These are phyloP conservation scores for Bembecia ichneumoniformis DNA, from an alignment of 2,888 invertebrate species.

Conservation along the genomic window DNA sequence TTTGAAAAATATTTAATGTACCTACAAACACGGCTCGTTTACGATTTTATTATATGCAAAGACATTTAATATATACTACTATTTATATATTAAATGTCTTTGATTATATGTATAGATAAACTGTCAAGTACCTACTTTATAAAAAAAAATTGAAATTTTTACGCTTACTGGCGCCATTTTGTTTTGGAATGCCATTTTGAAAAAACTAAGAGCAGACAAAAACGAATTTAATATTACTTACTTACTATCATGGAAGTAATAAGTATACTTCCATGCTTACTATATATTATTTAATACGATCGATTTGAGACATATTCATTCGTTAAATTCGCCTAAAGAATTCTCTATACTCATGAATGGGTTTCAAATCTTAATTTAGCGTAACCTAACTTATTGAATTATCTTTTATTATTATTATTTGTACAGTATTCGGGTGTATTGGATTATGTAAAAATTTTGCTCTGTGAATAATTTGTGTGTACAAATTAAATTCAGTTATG, in stretches of 20 bases:
- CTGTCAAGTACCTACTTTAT: too few relatives aligned
- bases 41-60: too few relatives aligned
- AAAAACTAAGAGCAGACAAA: constrained; percentile 8
- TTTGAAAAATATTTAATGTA: too few relatives aligned
- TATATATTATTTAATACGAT: constrained; percentile 11
- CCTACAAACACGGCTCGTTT: too few relatives aligned
- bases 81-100: too few relatives aligned
- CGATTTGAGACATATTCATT: constrained; percentile 17
- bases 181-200: constrained; percentile 23
- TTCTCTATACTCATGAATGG: constrained; percentile 14
- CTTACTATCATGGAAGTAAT: too few relatives aligned
- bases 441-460: background rate
- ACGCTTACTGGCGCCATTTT: constrained; percentile 36
- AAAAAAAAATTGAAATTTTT: background rate
- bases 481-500: background rate
- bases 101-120: too few relatives aligned
- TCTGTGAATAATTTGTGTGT: background rate
- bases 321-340: constrained; percentile 12
- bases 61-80: too few relatives aligned
- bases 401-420: background rate
- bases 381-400: background rate
- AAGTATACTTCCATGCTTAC: too few relatives aligned
- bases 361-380: constrained; percentile 14
- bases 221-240: constrained; percentile 1
- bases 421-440: background rate